A percentile compares a stretch with the other conserved stretches of the same genome.
phyloP scores from a whole-genome alignment of 2,888 invertebrate genomes.

The Mythimna pallens region DNA sequence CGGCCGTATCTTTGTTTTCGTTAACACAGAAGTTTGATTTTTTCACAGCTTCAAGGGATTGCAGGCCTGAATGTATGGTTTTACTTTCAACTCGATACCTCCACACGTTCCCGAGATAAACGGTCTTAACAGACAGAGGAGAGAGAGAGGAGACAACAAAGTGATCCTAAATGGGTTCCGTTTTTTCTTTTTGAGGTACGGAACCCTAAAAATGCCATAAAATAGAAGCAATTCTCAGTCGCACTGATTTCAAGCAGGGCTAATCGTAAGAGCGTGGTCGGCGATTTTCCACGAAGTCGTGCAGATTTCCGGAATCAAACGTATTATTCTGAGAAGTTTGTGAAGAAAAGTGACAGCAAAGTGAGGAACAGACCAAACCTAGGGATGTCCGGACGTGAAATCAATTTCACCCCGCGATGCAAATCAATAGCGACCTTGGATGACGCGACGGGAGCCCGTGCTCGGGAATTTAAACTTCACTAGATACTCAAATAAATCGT shows the following conservation, averaged over 20 bases:
- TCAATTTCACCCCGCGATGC: conserved; percentile 9
- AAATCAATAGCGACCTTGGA: conserved; percentile 33
- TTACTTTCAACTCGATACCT: no score
- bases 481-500: conserved; percentile 12
- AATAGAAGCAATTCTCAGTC: conserved; percentile 7
- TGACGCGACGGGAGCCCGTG: neutral
- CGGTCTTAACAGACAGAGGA: no score
- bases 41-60: no score
- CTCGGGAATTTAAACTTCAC: conserved; percentile 1
- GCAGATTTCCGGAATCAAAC: conserved; percentile 29
- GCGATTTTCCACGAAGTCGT: conserved; percentile 19
- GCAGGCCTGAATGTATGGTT: no score
- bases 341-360: conserved; percentile 26
- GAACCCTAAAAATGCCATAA: neutral
- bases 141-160: no score
- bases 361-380: conserved; percentile 5
- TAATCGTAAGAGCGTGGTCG: conserved; percentile 22
- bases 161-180: no score
- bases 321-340: conserved; percentile 21
- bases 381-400: conserved; percentile 8
- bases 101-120: no score
- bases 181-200: no score
- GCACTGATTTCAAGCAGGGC: conserved; percentile 13
- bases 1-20: no score
- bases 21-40: no score